Conservation (phyloP, 1,140 invertebrate species). For the Cydia splendana region DNA sequence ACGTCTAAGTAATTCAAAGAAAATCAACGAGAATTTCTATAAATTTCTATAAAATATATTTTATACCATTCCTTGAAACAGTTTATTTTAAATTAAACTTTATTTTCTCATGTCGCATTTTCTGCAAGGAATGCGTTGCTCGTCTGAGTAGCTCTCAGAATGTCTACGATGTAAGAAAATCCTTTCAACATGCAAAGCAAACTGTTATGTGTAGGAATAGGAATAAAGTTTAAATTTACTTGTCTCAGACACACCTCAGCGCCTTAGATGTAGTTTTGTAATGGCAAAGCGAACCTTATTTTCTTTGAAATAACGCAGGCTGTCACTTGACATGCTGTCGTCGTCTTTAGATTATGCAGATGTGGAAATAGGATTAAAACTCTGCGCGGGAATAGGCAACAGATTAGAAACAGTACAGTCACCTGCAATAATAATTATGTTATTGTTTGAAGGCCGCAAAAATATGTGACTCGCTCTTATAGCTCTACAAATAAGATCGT, state of each 20-base stretch:
- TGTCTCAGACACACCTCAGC: conserved; percentile 4
- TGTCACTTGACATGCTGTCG: conserved; percentile 17
- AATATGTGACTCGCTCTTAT: too few relatives aligned
- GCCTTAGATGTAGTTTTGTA: not conserved
- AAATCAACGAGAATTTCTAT: not conserved
- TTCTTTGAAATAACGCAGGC: conserved; percentile 15
- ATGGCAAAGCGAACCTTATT: conserved; percentile 8
- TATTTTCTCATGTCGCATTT: conserved; percentile 2
- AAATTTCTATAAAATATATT: not conserved
- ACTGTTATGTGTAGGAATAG: not conserved
- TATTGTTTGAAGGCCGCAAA: too few relatives aligned
- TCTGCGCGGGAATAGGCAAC: not conserved
- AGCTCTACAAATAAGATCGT: too few relatives aligned
- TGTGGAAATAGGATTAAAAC: conserved; percentile 32
- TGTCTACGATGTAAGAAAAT: conserved; percentile 12
- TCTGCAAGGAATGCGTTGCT: conserved; percentile 10
- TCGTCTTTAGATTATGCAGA: conserved; percentile 30
- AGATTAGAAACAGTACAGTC: not conserved
- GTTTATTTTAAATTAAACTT: conserved; percentile 11
- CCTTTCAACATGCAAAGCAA: conserved; percentile 14
- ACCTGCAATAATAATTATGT: too few relatives aligned
- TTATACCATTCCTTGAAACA: not conserved
- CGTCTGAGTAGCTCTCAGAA: conserved; percentile 6
- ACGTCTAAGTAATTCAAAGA: not conserved
- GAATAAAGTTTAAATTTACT: conserved; percentile 26